Base-by-base conservation (phyloP, 2,888 invertebrate species). In the Idaea biselata region DNA sequence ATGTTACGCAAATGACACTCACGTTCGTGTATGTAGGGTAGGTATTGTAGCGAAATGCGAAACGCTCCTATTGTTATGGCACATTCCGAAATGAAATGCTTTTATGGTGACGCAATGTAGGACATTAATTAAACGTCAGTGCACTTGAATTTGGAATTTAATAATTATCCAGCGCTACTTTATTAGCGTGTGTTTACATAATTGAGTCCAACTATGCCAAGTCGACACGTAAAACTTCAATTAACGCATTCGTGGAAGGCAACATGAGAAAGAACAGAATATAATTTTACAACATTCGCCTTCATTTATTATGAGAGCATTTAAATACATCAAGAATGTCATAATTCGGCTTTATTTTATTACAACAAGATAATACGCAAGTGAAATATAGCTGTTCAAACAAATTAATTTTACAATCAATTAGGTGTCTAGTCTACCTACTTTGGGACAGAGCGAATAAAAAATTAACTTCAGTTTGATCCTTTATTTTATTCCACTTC, bases 11-110 rank as follows among this genome's bases (percentile, higher is more conserved):
- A 75, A 77, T 72, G 62, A 64, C 70, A 77, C 75, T 74, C 76
- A 74, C 68, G 63, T 71, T 63, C 72, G 73, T 71, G 78, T 74
- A 74, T 77, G 77, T 80, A 74, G 73, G 75, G 73, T 18, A 56
- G 55, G 7, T 55, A 55, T 17, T 55, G 16, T 55, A 44, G 11
- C 14, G 44, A 44, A 44, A 44, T 44, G 44, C 44, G 44, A 44
- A 44, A 72, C 72, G 72, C 69, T 73, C 68, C 73, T 72, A 69
- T 73, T 76, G 74, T 74, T 82, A 79, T 44, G 80, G 81, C 78
- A 74, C 79, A 80, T 78, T 74, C 73, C 73, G 65, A 69, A 64
- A 61, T 68, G 68, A 61, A 68, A 69, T 71, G 69, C 44, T 44
- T 44, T 14, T 44, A 44, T 44, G 14, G 11, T 44, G 44, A 44